These are phyloP conservation scores for Petrolisthes cinctipes DNA, from an alignment of 2,888 invertebrate species.

Conservation along the genomic window DNA sequence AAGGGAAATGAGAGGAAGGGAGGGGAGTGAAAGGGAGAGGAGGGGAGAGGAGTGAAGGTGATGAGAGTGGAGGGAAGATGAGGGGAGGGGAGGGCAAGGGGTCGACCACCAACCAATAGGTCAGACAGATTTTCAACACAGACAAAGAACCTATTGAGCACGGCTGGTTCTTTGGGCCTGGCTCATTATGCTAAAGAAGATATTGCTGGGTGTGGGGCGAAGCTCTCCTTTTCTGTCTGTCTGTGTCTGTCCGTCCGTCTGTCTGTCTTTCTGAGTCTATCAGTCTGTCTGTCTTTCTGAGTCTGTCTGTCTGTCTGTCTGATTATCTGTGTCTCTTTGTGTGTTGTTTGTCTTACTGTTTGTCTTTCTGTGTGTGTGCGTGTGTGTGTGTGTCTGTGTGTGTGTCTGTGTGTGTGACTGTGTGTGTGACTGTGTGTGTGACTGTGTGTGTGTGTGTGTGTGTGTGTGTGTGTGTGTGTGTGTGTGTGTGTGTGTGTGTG, in stretches of 20 bases:
- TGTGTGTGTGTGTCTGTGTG: neutral
- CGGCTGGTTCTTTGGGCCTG: slow-evolving; percentile 20
- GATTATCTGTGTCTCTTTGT: neutral
- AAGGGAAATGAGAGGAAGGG: neutral
- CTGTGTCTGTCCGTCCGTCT: neutral
- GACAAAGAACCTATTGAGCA: slow-evolving; percentile 41
- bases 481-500: neutral
- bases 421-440: neutral
- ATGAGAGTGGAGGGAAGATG: neutral
- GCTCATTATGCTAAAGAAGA: too few species aligned
- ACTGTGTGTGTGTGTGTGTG: too few species aligned
- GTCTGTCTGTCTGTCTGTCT: too few species aligned
- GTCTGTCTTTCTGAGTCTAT: neutral
- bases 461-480: neutral
- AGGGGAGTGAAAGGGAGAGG: neutral
- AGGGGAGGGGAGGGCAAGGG: neutral
- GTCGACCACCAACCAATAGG: slow-evolving; percentile 33
- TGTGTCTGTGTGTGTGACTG: too few species aligned
- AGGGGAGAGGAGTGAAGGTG: neutral
- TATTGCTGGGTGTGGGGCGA: too few species aligned
- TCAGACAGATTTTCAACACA: slow-evolving; percentile 38
- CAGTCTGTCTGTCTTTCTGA: too few species aligned
- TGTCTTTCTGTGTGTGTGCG: neutral
- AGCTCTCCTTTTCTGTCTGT: neutral
- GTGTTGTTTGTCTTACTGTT: neutral